Conservation (phyloP, 92 coral and sea anemone species). For the Porites rus region DNA sequence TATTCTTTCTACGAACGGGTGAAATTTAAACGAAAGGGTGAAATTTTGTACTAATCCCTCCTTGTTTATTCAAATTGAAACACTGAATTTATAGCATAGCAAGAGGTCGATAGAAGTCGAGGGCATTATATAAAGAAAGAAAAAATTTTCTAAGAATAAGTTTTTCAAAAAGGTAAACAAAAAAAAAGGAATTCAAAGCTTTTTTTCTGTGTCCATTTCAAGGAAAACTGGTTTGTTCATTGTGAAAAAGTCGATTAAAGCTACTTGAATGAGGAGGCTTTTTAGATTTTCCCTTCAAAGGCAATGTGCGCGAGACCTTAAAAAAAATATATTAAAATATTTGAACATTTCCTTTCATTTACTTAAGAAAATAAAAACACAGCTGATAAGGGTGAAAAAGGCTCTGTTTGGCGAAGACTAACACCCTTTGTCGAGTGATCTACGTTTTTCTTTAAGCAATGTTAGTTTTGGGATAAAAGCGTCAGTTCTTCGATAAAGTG, state of each 20-base stretch:
- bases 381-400: constrained; percentile 16
- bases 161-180: too few species aligned
- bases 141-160: not conserved
- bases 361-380: not conserved
- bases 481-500: not conserved
- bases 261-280: not conserved
- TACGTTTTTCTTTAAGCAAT: not conserved
- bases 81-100: too few species aligned
- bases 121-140: not conserved
- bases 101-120: too few species aligned
- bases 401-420: constrained; percentile 5
- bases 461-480: not conserved
- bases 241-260: not conserved
- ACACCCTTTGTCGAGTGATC: not conserved
- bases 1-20: not conserved
- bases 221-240: not conserved
- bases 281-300: not conserved
- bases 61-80: too few species aligned
- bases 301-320: not conserved
- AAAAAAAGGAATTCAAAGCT: too few species aligned
- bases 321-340: too few species aligned
- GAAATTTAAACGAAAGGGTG: not conserved
- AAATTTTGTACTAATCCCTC: too few species aligned
- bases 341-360: not conserved
- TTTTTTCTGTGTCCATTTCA: not conserved